These are phyloP conservation scores for Carcina quercana DNA, from an alignment of 2,888 invertebrate species.

Conservation along the genomic window DNA sequence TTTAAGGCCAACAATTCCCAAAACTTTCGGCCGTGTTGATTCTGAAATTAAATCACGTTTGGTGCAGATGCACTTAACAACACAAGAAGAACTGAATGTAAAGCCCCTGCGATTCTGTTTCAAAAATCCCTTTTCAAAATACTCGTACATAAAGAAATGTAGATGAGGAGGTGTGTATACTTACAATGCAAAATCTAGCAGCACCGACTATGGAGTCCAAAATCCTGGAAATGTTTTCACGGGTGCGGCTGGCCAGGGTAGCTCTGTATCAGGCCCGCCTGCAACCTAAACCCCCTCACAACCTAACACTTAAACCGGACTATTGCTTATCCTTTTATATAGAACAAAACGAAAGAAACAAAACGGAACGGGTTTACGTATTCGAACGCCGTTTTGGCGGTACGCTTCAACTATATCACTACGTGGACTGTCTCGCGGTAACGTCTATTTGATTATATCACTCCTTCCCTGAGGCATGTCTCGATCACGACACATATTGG, in stretches of 20 bases:
- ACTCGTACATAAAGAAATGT: not conserved
- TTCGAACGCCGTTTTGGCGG: constrained; percentile 64
- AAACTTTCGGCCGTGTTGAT: constrained; percentile 55
- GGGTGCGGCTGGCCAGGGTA: constrained; percentile 66
- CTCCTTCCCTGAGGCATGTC: constrained; percentile 75
- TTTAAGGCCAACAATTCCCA: constrained; percentile 55
- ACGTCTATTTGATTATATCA: constrained; percentile 63
- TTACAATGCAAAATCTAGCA: constrained; percentile 71
- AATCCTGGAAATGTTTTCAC: constrained; percentile 67
- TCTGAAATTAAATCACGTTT: constrained; percentile 68
- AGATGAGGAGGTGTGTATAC: constrained; percentile 27
- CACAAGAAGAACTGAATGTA: constrained; percentile 8
- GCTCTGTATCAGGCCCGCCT: constrained; percentile 39
- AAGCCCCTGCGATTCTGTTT: not conserved
- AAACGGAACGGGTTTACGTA: constrained; percentile 60
- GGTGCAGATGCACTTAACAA: constrained; percentile 37
- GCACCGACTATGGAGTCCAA: constrained; percentile 70
- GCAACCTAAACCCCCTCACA: constrained; percentile 43
- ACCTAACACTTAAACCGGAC: constrained; percentile 45
- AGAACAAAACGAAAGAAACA: constrained; percentile 69
- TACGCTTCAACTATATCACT: constrained; percentile 39
- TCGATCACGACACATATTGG: constrained; percentile 83
- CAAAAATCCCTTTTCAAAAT: not conserved
- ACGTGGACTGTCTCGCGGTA: constrained; percentile 23
- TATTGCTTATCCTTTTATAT: constrained; percentile 69